Evolutionary conservation across 2,113 vertebrate species (phyloP), one percentile per base, ranked within the genome.

Genomic region (Donacobius atricapilla): DNA sequence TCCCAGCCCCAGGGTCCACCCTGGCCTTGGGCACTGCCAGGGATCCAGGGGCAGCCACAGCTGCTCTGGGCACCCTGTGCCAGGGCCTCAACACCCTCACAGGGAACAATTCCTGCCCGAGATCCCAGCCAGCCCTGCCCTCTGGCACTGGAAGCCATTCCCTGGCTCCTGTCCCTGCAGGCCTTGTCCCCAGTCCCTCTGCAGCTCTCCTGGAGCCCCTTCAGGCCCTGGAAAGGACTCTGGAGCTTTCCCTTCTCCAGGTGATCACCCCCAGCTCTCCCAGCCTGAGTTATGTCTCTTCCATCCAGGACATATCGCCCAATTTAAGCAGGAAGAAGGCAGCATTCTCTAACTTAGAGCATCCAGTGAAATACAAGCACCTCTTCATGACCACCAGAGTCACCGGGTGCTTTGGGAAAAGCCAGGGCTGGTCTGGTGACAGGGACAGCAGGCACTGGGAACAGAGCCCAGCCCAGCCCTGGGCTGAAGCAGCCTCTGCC

Each of bases 131-230:
- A 22, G 1, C 21, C 31, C 83, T 86, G 16, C 83, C 31, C 51
- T 85, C 30, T 64, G 82, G 28, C 69, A 47, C 4, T 64, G 23
- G 16, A 15, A 82, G 83, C 71, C 83, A 51, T 87, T 77, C 83
- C 45, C 63, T 33, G 39, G 0, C 0, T 61, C 3, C 84, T 87
- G 73, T 2, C 83, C 63, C 83, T 76, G 1, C 37, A 10, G 0
- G 0, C 54, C 72, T 60, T 78, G 64, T 37, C 54, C 73, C 84
- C 45, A 53, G 73, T 39, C 73, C 54, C 56, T 79, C 40, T 63
- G 0, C 75, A 87, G 75, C 65, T 79, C 48, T 79, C 30, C 56
- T 71, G 65, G 75, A 63, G 48, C n/a, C 11, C 40, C 65, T 63
- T 17, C 0, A 63, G n/a, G 40, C 65, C 8, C n/a, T 61, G 64